Evolutionary conservation across 2,888 invertebrate genomes (phyloP), one percentile per base, ranked within the genome.

Genomic region (Scaptomyza caliginosa): DNA sequence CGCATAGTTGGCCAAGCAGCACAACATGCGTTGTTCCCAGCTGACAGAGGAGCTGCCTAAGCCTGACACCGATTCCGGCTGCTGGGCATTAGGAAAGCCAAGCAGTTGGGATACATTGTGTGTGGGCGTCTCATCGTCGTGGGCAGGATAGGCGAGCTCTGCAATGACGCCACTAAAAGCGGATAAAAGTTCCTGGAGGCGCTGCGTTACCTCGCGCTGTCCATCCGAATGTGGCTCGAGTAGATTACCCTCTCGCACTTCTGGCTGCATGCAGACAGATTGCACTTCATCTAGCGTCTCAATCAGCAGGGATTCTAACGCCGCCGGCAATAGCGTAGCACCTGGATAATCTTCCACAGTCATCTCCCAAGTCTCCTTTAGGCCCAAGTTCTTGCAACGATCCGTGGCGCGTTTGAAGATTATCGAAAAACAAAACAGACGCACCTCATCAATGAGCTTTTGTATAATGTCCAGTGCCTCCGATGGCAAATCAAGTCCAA

Each of bases 401-500:
- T 95, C 95, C 16, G 95, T 95, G 0, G 97, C 95, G 84, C 97
- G 96, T 85, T 96, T 96, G 58, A 98, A 95, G 71, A 98, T 93
- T 65, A 95, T 95, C 7, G 94, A 93, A 93, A 98, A 95, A 76
- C 97, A 97, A 90, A 96, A 95, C 56, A 96, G 93, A 71, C 97
- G 94, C 84, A 98, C 94, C 89, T 98, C 97, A 90, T 97, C 95
- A 73, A 98, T 95, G 39, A 98, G 93, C 72, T 94, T 94, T 85
- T 96, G 95, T 49, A 98, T 94, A 63, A 97, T 94, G 78, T 96
- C 96, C 52, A 97, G 92, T 4, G 97, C 96, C 91, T 98, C 97
- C 54, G 95, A 95, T 0, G 97, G 97, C 59, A 98, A 92, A 90
- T 98, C 98, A 32, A 98, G 92, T 62, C 95, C 94, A 73, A 97